Evolutionary conservation across 2,113 vertebrate species (phyloP).

Genomic region (Odocoileus hemionus): DNA sequence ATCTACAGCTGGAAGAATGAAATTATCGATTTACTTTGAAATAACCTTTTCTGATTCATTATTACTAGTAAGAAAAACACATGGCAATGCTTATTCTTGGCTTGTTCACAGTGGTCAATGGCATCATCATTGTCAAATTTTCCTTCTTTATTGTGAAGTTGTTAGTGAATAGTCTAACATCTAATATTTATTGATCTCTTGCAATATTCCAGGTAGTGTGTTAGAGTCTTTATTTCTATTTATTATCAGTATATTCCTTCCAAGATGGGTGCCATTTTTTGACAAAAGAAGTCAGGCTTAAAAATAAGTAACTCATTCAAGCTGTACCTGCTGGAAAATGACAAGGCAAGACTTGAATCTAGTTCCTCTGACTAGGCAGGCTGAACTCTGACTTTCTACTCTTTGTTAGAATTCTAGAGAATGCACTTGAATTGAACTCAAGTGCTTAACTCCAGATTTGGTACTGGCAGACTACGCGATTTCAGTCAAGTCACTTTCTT

Average conservation of each 20-base stretch:
- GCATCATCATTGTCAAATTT: not conserved
- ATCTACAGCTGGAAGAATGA: not conserved
- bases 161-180: not conserved
- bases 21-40: conserved; percentile 4
- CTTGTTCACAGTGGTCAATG: not conserved
- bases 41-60: not conserved
- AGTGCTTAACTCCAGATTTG: not conserved
- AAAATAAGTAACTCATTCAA: not conserved
- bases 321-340: not conserved
- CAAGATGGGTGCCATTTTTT: not conserved
- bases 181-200: not conserved
- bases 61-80: not conserved
- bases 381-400: not conserved
- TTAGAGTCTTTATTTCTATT: not conserved
- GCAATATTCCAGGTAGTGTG: not conserved
- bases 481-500: not conserved
- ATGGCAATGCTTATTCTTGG: not conserved
- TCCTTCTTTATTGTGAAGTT: not conserved
- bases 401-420: not conserved
- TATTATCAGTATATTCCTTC: not conserved
- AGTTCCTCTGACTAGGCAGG: not conserved
- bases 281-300: not conserved
- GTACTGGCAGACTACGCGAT: not conserved
- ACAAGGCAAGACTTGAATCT: not conserved
- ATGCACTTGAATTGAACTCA: not conserved